Evolutionary conservation across 2,888 invertebrate species (phyloP).

Genomic region (Asteroscopus sphinx): DNA sequence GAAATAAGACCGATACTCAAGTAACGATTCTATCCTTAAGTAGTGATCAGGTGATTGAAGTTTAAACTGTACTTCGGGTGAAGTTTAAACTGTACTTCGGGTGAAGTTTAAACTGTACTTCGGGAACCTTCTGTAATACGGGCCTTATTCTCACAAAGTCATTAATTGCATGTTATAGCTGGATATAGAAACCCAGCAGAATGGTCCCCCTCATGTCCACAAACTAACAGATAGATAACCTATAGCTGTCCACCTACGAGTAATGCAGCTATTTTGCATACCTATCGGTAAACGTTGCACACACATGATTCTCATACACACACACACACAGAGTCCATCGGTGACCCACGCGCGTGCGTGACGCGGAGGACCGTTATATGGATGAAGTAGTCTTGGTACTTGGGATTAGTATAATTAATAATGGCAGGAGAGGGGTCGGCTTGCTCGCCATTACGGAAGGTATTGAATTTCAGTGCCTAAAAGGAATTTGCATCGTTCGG

Average conservation of each 20-base stretch:
- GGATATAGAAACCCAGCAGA: background rate
- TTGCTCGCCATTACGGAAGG: background rate
- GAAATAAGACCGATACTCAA: no score
- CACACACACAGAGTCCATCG: conserved; percentile 23
- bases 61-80: no score
- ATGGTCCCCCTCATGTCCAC: conserved; percentile 11
- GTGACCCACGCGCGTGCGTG: conserved; percentile 67
- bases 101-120: no score
- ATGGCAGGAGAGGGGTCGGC: background rate
- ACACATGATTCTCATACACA: conserved; percentile 28
- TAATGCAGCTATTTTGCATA: conserved; percentile 50
- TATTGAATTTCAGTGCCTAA: background rate
- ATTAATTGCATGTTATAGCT: background rate
- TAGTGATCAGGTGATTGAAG: no score
- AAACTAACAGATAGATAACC: conserved; percentile 21
- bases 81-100: no score
- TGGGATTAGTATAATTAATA: conserved; percentile 23
- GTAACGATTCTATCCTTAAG: no score
- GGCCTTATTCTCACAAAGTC: background rate
- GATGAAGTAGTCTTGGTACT: conserved; percentile 60
- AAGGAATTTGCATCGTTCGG: no score
- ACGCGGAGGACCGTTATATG: conserved; percentile 61
- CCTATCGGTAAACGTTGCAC: conserved; percentile 53
- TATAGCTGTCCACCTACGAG: conserved; percentile 29
- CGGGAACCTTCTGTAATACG: no score